Evolutionary conservation across 1,140 invertebrate species (phyloP).

Genomic region (Aradophagus sp.): DNA sequence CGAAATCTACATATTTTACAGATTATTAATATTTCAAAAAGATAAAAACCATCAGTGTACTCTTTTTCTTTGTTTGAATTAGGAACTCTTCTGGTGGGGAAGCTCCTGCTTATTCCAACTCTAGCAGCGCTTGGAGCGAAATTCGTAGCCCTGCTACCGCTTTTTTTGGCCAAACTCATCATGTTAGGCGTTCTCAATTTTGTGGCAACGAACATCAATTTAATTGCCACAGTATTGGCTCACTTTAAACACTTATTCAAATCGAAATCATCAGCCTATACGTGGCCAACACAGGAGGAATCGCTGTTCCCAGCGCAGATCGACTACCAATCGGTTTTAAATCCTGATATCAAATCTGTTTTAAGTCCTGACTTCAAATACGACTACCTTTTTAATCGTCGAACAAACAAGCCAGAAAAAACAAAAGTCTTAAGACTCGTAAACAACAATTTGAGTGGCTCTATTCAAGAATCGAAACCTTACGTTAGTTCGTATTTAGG

Average conservation of each 20-base stretch:
- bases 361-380: constrained; percentile 32
- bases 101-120: constrained; percentile 62
- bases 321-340: constrained; percentile 16
- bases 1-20: too few relatives aligned
- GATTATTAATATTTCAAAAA: too few relatives aligned
- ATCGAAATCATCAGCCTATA: constrained; percentile 19
- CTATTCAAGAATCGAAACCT: constrained; percentile 21
- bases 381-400: constrained; percentile 44
- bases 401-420: constrained; percentile 34
- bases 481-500: constrained; percentile 14
- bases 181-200: constrained; percentile 63
- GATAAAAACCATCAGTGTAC: too few relatives aligned
- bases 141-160: constrained; percentile 62
- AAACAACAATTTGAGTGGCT: constrained; percentile 21
- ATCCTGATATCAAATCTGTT: constrained; percentile 17
- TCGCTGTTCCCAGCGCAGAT: constrained; percentile 11
- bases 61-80: constrained; percentile 22
- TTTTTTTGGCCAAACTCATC: constrained; percentile 62
- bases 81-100: constrained; percentile 59
- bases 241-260: constrained; percentile 57
- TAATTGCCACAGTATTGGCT: constrained; percentile 42
- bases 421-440: constrained; percentile 11
- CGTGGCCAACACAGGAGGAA: neutral
- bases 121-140: constrained; percentile 65
- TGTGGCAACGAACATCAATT: constrained; percentile 56